phyloP scores from a whole-genome alignment of 1,140 invertebrate genomes.

The Drosophila albomicans region DNA sequence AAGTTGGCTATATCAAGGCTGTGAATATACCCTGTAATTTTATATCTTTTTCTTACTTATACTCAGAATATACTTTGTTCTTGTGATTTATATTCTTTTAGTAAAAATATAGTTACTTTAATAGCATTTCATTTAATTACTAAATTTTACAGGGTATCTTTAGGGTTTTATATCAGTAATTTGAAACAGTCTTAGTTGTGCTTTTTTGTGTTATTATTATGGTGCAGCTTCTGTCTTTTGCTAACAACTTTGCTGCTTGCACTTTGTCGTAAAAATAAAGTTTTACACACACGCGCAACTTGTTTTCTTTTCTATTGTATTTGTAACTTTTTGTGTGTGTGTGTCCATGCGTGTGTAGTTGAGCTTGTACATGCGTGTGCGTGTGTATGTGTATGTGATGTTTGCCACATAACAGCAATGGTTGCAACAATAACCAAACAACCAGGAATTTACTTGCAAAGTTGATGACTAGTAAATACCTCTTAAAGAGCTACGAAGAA shows the following conservation, averaged over 20 bases:
- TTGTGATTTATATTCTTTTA: neutral
- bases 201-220: constrained; percentile 34
- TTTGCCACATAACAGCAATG: constrained; percentile 65
- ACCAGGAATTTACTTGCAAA: neutral
- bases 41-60: too few relatives aligned
- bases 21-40: too few relatives aligned
- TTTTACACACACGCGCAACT: constrained; percentile 77
- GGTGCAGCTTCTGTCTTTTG: constrained; percentile 59
- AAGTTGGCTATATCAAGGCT: too few relatives aligned
- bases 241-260: constrained; percentile 79
- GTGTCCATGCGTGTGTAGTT: neutral
- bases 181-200: neutral
- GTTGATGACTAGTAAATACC: neutral
- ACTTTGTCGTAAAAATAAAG: constrained; percentile 83
- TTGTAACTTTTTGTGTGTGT: constrained; percentile 52
- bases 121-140: neutral
- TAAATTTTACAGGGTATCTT: constrained; percentile 18
- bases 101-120: neutral
- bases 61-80: too few relatives aligned
- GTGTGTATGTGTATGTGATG: constrained; percentile 32
- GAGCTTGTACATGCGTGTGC: neutral
- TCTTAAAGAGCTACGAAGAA: neutral
- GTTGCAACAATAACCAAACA: constrained; percentile 50
- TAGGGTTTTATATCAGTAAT: neutral
- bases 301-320: constrained; percentile 75